Conservation (phyloP, 2,113 vertebrate species). For the Poecile atricapillus region DNA sequence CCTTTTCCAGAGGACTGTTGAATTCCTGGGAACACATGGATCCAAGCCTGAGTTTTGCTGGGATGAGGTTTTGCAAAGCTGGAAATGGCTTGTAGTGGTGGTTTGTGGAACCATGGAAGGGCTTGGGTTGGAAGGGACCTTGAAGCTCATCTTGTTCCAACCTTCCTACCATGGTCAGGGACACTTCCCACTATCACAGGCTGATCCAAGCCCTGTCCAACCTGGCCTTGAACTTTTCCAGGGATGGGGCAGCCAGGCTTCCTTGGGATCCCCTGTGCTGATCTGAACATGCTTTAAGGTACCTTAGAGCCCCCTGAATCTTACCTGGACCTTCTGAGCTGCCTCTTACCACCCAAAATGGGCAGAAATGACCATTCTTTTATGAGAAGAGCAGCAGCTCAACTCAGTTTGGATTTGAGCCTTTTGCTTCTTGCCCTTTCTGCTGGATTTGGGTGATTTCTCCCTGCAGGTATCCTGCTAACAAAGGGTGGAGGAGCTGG, state of each 20-base stretch:
- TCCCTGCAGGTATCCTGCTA: not conserved
- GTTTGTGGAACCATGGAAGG: not conserved
- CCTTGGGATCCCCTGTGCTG: not conserved
- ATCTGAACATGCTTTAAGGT: not conserved
- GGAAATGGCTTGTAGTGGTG: not conserved
- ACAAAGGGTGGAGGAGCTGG: not conserved
- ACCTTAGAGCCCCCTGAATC: not conserved
- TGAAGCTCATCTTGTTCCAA: not conserved
- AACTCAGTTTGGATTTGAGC: not conserved
- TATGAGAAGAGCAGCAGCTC: not conserved
- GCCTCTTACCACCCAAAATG: not conserved
- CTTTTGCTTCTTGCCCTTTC: not conserved
- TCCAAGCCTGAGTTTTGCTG: not conserved
- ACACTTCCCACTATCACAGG: not conserved
- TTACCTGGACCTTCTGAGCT: not conserved
- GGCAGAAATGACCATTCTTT: not conserved
- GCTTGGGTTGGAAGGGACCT: not conserved
- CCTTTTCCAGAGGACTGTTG: not conserved
- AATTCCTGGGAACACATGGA: not conserved
- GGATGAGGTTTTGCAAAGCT: not conserved
- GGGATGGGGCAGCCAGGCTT: too few species aligned
- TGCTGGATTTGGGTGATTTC: not conserved
- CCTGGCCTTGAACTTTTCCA: not conserved
- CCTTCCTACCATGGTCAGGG: not conserved
- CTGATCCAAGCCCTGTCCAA: fast-evolving